These are phyloP conservation scores for Rhagium mordax DNA, from an alignment of 2,888 invertebrate genomes.

Conservation along the genomic window DNA sequence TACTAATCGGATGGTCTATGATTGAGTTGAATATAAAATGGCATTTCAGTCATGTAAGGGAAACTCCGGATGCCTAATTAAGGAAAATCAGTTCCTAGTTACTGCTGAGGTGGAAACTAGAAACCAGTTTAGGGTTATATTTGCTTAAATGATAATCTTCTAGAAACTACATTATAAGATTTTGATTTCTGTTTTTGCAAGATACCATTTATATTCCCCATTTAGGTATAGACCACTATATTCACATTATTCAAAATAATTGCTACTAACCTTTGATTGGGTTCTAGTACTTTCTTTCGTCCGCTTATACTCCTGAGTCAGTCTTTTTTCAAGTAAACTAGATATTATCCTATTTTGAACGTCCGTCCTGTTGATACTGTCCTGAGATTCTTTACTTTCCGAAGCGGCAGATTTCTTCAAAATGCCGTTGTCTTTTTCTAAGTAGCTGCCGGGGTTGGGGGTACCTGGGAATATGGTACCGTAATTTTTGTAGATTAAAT, in stretches of 20 bases:
- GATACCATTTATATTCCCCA: too few species aligned
- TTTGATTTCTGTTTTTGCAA: too few species aligned
- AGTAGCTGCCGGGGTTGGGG: slow-evolving; percentile 73
- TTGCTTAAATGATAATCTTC: too few species aligned
- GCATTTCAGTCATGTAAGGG: too few species aligned
- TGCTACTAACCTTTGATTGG: slow-evolving; percentile 31
- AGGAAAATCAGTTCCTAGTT: too few species aligned
- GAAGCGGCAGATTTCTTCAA: slow-evolving; percentile 52
- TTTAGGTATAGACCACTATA: too few species aligned
- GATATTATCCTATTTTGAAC: slow-evolving; percentile 81
- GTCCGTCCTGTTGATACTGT: slow-evolving; percentile 72
- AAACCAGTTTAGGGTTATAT: too few species aligned
- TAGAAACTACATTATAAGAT: too few species aligned
- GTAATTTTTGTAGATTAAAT: slow-evolving; percentile 92
- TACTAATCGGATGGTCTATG: too few species aligned
- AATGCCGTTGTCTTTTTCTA: slow-evolving; percentile 67
- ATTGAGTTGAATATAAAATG: too few species aligned
- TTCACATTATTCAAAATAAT: background rate
- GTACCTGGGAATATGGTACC: slow-evolving; percentile 88
- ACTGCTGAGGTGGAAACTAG: too few species aligned
- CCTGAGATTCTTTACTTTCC: slow-evolving; percentile 46
- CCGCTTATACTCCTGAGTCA: slow-evolving; percentile 78
- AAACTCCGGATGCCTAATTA: too few species aligned
- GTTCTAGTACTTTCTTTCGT: slow-evolving; percentile 57
- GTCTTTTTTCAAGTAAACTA: slow-evolving; percentile 79